Base-by-base conservation (phyloP, 2,888 invertebrate genomes). In the Drosophila dives region DNA sequence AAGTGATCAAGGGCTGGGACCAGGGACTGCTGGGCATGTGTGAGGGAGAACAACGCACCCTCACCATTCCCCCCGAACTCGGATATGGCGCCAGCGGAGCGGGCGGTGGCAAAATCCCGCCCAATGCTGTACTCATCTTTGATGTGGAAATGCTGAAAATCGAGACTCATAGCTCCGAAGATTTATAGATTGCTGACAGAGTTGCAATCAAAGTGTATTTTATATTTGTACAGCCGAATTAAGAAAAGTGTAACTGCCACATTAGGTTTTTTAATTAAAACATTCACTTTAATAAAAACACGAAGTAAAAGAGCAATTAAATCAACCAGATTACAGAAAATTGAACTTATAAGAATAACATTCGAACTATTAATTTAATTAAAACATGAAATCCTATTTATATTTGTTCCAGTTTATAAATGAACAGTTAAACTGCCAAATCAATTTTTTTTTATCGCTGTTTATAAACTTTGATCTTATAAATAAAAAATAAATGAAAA, bases 1-100 rank as follows among this genome's bases (percentile, higher is more conserved):
- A 97, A 93, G 97, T 97, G 4, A 98, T 98, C 80, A 97, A 96
- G 92, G 98, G 98, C 48, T 98, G 97, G 98, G 98, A 98, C 84
- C 97, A 97, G 93, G 98, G 98, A 0, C 94, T 98, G 2, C 94
- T 97, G 72, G 97, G 96, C 58, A 97, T 97, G 97, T 98, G 97
- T 93, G 96, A 96, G 91, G 97, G 97, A 49, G 97, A 98, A 92
- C 96, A 97, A 91, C 94, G 98, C 61, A 97, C 97, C 90, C 93
- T 98, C 48, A 96, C 97, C 5, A 97, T 98, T 86, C 97, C 98
- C 17, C 95, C 98, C 12, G 96, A 97, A 84, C 93, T 98, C 77
- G 98, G 96, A 0, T 98, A 98, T 92, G 98, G 98, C 50, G 95
- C 95, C 64, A 94, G 94, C 60, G 98, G 98, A 61, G 96, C 97